These are phyloP conservation scores for Lasius fuliginosus DNA, from an alignment of 2,888 invertebrate genomes.

Conservation along the genomic window DNA sequence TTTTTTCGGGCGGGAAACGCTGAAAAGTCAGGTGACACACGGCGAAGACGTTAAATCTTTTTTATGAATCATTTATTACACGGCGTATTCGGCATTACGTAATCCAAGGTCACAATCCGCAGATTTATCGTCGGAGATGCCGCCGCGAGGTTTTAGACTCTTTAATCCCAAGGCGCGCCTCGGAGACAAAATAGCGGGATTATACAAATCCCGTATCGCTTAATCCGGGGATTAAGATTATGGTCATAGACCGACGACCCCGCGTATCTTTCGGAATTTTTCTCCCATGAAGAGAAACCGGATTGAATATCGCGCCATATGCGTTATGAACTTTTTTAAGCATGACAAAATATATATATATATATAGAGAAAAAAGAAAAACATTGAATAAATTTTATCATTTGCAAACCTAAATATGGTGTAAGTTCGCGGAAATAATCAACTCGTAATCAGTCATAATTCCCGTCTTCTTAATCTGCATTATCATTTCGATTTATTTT, in stretches of 20 bases:
- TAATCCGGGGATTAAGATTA: constrained; percentile 77
- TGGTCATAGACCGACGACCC: constrained; percentile 65
- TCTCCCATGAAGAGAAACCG: constrained; percentile 57
- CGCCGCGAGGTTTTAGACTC: constrained; percentile 70
- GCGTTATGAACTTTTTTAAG: constrained; percentile 26
- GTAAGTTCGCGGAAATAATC: not conserved
- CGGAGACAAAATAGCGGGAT: constrained; percentile 75
- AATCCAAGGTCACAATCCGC: constrained; percentile 71
- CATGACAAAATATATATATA: constrained; percentile 4
- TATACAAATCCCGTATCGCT: constrained; percentile 74
- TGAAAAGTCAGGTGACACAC: constrained; percentile 49
- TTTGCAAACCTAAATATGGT: not conserved
- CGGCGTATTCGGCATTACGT: constrained; percentile 61
- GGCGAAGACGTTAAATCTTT: constrained; percentile 47
- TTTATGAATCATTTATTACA: constrained; percentile 61
- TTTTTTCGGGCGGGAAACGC: not conserved
- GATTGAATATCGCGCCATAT: constrained; percentile 24
- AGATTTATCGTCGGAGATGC: constrained; percentile 71
- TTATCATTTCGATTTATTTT: not conserved
- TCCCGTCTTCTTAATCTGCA: not conserved
- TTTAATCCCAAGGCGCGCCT: constrained; percentile 76
- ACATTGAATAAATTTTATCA: not conserved
- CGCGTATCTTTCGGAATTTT: constrained; percentile 68
- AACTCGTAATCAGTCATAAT: not conserved
- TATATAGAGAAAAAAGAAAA: not conserved